Conservation (phyloP, 2,797 vertebrate genomes). For the Echeneis naucrates region DNA sequence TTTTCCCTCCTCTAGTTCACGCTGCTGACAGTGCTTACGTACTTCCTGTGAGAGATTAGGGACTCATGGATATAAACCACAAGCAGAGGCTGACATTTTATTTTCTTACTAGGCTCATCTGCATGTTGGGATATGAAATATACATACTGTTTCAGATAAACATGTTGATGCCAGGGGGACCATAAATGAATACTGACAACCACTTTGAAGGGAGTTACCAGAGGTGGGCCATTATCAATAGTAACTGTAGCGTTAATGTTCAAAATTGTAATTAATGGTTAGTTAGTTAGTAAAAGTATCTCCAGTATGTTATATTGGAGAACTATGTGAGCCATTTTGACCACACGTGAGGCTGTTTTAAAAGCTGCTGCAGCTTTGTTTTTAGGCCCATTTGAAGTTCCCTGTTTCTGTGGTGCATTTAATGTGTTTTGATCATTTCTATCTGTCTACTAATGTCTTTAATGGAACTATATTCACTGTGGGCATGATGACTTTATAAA, state of each 20-base stretch:
- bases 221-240: neutral
- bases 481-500: neutral
- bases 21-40: slow-evolving; percentile 48
- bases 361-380: neutral
- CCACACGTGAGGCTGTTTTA: neutral
- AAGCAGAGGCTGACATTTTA: slow-evolving; percentile 13
- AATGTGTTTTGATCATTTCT: neutral
- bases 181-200: neutral
- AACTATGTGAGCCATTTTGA: neutral
- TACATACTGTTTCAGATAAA: slow-evolving; percentile 2
- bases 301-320: neutral
- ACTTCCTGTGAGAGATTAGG: slow-evolving; percentile 34
- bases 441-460: neutral
- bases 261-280: no score
- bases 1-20: slow-evolving; percentile 37
- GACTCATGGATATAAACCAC: slow-evolving; percentile 21
- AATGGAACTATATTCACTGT: neutral
- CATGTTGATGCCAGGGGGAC: neutral
- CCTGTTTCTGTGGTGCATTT: neutral
- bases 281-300: no score
- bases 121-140: neutral
- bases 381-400: neutral
- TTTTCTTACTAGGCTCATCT: slow-evolving; percentile 28
- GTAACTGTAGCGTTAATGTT: neutral
- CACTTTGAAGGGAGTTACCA: neutral